Base-by-base conservation (phyloP, 2,797 vertebrate genomes). In the Rhinoraja longicauda region DNA sequence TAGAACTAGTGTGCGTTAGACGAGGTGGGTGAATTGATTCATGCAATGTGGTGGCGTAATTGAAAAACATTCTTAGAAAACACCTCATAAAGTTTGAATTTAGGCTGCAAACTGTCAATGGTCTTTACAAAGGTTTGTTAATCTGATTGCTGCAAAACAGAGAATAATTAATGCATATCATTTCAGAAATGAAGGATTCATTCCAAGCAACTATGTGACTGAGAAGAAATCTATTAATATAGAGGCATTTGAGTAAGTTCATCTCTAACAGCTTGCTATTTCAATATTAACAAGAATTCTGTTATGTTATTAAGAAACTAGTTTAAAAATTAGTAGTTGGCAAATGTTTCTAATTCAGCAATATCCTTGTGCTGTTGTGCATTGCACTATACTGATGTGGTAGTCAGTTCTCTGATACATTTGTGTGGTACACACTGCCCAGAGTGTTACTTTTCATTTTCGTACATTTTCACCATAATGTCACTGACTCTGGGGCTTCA, bases 171-270 rank as follows among this genome's bases (percentile, higher is more conserved):
- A 78, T 36, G 26, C 93, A 93, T 93, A 10, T 75, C 92, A 67
- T 88, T 95, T 96, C 94, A 96, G 98, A 94, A 98, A 97, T 77
- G 97, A 97, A 96, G 98, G 98, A 36, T 97, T 98, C 95, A 97
- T 98, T 94, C 98, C 98, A 93, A 98, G 97, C 94, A 98, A 97
- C 95, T 98, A 97, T 0, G 97, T 98, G 93, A 97, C 97, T 0
- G 97, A 98, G 94, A 98, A 95, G 93, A 96, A 94, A 93, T 70
- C 72, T 93, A 95, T 95, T 94, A 95, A 95, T 67, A 97, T 98
- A 72, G 97, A 98, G 94, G 96, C 94, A 0, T 97, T 98, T 53
- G 93, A 96, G 98, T 98, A 95, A 98, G 97, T 97, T 93, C 29
- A 24, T 59, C 76, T 75, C 0, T 57, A 29, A 75, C 90, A 36